Base-by-base conservation (phyloP, 2,888 invertebrate species). In the Microlaimidae sp. region DNA sequence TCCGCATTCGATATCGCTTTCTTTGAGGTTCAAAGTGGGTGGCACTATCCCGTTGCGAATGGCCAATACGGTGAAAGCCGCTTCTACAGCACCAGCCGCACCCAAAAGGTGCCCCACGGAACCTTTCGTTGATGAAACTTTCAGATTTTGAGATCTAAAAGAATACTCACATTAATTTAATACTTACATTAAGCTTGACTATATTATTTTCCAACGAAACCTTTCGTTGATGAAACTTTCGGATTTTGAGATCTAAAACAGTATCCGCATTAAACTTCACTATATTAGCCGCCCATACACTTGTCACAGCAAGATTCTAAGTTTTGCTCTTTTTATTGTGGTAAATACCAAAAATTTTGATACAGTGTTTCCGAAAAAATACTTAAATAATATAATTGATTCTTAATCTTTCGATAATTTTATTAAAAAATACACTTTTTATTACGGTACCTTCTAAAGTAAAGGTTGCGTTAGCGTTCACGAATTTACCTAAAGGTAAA, bases 21-120 rank as follows among this genome's bases (percentile, higher is more conserved):
- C 75, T 29, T 82, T 78, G 55, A 93, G 76, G 74, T 95, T 93
- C 23, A 88, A 74, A 26, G 88, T 93, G 0, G 88, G 88, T 7
- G 93, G 93, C 55, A 90, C 69, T 25, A 79, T 63, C 5, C 81
- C 82, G 59, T 82, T 77, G 54, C 81, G 74, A 60, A 87, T 81
- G 1, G 88, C 81, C 63, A 88, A 74, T 23, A 86, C 71, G 17
- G 90, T 83, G 66, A 93, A 87, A 2, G 82, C 77, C 7, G 85
- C 78, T 75, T 97, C 97, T 50, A 93, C 78, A 71, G 87, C 86
- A 10, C 95, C 97, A n/a, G 95, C 92, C 41, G 92, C 88, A 3
- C 93, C 95, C 52, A 95, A 74, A 52, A 95, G 76, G 75, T 97
- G 97, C 1, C 97, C 95, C 68, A 88, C 84, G 17, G 90, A 85